Conservation (phyloP, 2,113 vertebrate species). For the Hemiscyllium ocellatum region DNA sequence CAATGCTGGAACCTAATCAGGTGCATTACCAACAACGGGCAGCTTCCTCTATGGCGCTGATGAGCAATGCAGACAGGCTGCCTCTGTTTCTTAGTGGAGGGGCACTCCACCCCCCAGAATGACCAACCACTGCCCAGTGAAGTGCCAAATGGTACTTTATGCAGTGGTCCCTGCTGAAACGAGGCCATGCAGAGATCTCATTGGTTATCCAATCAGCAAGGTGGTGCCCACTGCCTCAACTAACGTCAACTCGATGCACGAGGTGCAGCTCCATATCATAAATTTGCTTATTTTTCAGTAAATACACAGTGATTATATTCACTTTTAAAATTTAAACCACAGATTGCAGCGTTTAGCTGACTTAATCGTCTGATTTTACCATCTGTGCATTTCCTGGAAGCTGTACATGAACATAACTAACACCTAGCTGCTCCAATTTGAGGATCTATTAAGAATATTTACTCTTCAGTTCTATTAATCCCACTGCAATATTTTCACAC, state of each 20-base stretch:
- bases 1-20: too few relatives aligned
- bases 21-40: too few relatives aligned
- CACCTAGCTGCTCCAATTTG: neutral
- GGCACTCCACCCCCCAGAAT: too few relatives aligned
- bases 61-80: too few relatives aligned
- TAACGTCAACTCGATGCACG: neutral
- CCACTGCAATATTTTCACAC: neutral
- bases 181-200: too few relatives aligned
- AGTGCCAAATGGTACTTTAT: too few relatives aligned
- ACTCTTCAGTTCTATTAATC: slow-evolving; percentile 5
- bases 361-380: neutral
- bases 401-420: slow-evolving; percentile 10
- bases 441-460: slow-evolving; percentile 28
- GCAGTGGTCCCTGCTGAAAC: too few relatives aligned
- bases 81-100: too few relatives aligned
- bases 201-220: too few relatives aligned
- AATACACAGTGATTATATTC: neutral
- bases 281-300: neutral
- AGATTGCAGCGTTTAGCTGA: slow-evolving; percentile 17
- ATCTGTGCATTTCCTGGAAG: neutral
- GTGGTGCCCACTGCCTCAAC: neutral
- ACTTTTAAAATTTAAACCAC: slow-evolving; percentile 27
- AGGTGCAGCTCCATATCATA: neutral
- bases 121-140: too few relatives aligned
- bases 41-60: too few relatives aligned